Percentiles rank a stretch among this genome's conserved stretches.
These are phyloP conservation scores for Oreochromis niloticus DNA, from an alignment of 2,113 vertebrate species.

Conservation along the genomic window DNA sequence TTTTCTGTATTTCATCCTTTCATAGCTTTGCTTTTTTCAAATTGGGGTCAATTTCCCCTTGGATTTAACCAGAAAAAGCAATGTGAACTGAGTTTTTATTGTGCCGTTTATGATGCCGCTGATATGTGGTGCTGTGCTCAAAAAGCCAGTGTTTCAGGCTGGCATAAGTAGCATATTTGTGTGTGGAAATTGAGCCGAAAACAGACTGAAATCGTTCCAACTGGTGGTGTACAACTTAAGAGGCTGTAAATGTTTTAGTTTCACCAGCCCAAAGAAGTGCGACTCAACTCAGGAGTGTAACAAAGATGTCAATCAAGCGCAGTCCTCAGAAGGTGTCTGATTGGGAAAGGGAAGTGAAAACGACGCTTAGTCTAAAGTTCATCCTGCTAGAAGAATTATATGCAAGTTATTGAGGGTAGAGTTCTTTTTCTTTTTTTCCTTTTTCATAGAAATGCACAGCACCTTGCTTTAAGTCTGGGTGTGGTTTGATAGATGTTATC, in stretches of 20 bases:
- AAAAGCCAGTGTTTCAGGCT: neutral
- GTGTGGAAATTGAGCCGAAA: neutral
- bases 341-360: neutral
- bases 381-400: neutral
- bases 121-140: neutral
- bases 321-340: neutral
- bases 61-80: neutral
- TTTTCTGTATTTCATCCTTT: neutral
- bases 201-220: neutral
- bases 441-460: neutral
- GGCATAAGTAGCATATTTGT: neutral
- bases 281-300: neutral
- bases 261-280: neutral
- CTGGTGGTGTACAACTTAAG: neutral
- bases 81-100: neutral
- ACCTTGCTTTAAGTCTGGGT: neutral
- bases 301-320: neutral
- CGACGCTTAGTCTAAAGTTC: neutral
- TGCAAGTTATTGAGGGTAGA: neutral
- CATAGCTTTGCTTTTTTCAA: neutral
- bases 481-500: neutral
- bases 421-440: neutral
- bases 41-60: rapidly evolving
- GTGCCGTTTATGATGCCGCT: neutral
- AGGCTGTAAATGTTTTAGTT: neutral